Evolutionary conservation across 2,888 invertebrate genomes (phyloP).

Genomic region (Lydus trimaculatus): DNA sequence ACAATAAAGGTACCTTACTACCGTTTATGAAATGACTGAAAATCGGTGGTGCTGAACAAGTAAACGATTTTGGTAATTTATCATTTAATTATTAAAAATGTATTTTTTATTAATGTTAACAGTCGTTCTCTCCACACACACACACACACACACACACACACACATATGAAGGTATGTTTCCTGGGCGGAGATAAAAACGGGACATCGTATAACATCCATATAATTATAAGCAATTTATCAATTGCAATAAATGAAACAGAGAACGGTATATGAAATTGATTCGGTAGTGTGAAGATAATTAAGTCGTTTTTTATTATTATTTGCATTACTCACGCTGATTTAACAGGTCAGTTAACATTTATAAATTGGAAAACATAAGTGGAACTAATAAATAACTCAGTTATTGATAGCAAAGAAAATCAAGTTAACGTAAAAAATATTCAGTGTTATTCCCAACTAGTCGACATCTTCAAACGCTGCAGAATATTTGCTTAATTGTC

Average conservation of each 20-base stretch:
- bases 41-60: neutral
- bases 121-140: neutral
- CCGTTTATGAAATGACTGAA: neutral
- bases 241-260: constrained; percentile 3
- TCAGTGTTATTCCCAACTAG: neutral
- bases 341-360: neutral
- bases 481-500: no score
- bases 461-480: neutral
- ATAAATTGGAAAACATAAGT: neutral
- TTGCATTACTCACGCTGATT: neutral
- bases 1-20: constrained; percentile 19
- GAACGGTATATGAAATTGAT: constrained; percentile 11
- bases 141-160: no score
- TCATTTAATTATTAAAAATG: constrained; percentile 5
- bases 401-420: neutral
- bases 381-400: neutral
- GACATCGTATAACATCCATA: constrained; percentile 6
- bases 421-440: neutral
- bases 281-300: constrained; percentile 13
- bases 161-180: no score
- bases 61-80: neutral
- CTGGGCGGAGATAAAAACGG: constrained; percentile 12
- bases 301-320: neutral
- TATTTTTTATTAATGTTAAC: neutral
- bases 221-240: constrained; percentile 16